Conservation (phyloP, 2,113 vertebrate species). For the Anoura caudifer region DNA sequence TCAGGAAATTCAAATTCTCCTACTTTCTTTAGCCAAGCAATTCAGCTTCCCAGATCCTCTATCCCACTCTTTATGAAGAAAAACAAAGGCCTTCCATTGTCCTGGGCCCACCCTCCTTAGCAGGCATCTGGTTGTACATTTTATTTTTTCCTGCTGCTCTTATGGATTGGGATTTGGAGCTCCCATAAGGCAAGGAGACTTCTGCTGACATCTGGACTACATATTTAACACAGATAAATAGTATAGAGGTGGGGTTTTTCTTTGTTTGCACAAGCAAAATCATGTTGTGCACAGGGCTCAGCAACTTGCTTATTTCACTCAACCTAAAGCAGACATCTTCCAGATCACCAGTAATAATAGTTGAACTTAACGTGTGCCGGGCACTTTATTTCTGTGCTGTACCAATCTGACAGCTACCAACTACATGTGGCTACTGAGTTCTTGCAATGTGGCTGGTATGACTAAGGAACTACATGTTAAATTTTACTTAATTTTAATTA, state of each 20-base stretch:
- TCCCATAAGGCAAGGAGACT: not conserved
- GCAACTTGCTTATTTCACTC: not conserved
- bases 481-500: not conserved
- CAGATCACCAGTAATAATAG: not conserved
- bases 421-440: not conserved
- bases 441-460: not conserved
- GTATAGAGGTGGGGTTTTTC: not conserved
- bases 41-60: not conserved
- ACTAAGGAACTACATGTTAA: not conserved
- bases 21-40: not conserved
- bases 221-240: not conserved
- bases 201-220: conserved; percentile 8
- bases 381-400: not conserved
- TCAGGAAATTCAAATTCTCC: not conserved
- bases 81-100: not conserved
- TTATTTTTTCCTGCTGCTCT: not conserved
- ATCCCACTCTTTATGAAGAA: not conserved
- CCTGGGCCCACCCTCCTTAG: not conserved
- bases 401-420: not conserved
- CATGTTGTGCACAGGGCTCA: not conserved
- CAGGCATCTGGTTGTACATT: not conserved
- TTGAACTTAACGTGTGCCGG: not conserved
- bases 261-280: not conserved
- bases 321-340: not conserved
- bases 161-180: not conserved